Evolutionary conservation across 2,113 vertebrate genomes (phyloP).

Genomic region (Nibea coibor): DNA sequence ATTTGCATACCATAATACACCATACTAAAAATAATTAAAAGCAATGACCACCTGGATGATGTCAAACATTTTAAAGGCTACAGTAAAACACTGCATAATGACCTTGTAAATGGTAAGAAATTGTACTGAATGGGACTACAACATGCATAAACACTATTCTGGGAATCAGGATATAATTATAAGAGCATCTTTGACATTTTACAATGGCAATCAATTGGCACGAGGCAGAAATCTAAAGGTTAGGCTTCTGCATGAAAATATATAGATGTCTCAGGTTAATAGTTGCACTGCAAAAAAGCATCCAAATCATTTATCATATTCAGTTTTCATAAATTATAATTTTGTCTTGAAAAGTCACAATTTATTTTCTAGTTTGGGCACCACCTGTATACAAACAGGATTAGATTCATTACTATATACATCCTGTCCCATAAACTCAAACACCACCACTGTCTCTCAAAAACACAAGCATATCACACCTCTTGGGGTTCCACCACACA

Average conservation of each 20-base stretch:
- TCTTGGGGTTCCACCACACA: conserved; percentile 94
- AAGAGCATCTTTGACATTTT: too few relatives aligned
- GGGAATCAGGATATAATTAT: too few relatives aligned
- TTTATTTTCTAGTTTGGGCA: too few relatives aligned
- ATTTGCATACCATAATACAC: neutral
- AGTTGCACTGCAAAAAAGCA: too few relatives aligned
- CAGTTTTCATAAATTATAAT: too few relatives aligned
- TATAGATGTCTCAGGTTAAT: too few relatives aligned
- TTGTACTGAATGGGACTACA: neutral
- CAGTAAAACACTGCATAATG: neutral
- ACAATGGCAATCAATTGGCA: too few relatives aligned
- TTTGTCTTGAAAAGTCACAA: too few relatives aligned
- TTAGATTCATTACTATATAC: neutral
- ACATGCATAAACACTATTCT: neutral
- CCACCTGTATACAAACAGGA: too few relatives aligned
- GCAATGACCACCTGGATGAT: neutral
- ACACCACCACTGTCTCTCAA: neutral
- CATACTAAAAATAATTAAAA: neutral
- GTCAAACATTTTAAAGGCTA: neutral
- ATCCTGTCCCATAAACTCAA: neutral
- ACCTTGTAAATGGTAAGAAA: neutral
- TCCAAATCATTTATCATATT: too few relatives aligned
- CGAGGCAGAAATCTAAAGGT: too few relatives aligned
- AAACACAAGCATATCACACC: conserved; percentile 76
- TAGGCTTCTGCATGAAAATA: too few relatives aligned